Evolutionary conservation across 1,140 invertebrate species (phyloP), one percentile per base, ranked within the genome.

Genomic region (Lethrus apterus): DNA sequence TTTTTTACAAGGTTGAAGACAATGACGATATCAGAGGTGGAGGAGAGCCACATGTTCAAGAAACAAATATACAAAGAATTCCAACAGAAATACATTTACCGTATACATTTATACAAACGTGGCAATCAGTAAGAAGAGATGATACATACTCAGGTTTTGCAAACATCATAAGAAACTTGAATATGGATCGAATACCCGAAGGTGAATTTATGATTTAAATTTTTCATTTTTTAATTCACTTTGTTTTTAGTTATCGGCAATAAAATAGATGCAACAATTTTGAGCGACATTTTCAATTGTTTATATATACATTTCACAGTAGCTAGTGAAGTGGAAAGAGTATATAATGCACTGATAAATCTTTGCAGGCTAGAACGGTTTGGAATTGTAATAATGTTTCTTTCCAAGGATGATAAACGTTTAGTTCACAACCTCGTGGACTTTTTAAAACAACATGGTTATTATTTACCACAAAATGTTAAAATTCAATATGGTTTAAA

Each of bases 361-460:
- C 29, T 60, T 8, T 38, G 41, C 18, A 29, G 33, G 29, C 20
- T 58, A 17, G 52, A 54, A 20, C 23, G 58, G 29, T 58, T 60
- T 46, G 33, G 44, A 14, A 52, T 57, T 10, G 51, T 50, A 3
- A 23, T 40, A 19, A 36, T 60, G 48, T 55, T 60, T 43, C 40
- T 58, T 19, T 43, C 45, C 11, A 21, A 44, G 10, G 10, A 46
- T 11, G 58, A 60, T 40, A 29, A 33, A 29, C 46, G 40, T 10
- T 44, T 33, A 8, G 17, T 56, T 11, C 48, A 50, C 13, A 23
- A 31, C 9, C 21, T 60, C 10, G 33, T 56, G 17, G 44, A 56
- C 26, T 58, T 58, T 51, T 51, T 60, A 14, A 47, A 58, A 19
- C 55, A 60, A 51, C 55, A 60, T 35, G 55, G 46, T 15, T 50